Conservation (phyloP, 2,113 vertebrate genomes). For the Axis porcinus region DNA sequence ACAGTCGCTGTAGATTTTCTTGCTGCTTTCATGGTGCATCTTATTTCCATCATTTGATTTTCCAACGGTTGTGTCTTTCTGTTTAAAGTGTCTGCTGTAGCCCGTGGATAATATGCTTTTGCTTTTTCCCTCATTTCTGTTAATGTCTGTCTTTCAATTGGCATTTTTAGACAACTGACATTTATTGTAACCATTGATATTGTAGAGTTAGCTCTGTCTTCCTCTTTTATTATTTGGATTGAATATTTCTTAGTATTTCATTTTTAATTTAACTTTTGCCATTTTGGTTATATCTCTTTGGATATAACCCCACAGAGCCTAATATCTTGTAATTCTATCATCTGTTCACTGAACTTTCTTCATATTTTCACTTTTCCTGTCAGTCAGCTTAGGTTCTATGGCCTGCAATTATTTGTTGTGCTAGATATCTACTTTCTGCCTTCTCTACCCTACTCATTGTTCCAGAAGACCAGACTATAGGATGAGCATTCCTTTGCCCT, state of each 20-base stretch:
- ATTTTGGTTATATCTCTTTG: not conserved
- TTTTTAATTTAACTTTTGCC: not conserved
- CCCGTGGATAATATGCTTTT: not conserved
- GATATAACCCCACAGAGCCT: not conserved
- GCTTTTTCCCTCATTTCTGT: not conserved
- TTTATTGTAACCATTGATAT: not conserved
- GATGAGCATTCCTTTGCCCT: not conserved
- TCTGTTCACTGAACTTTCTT: not conserved
- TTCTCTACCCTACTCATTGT: not conserved
- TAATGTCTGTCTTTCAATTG: not conserved
- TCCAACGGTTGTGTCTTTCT: not conserved
- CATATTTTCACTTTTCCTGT: not conserved
- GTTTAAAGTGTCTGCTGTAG: not conserved
- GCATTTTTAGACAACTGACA: not conserved
- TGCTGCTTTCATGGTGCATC: not conserved
- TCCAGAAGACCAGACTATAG: not conserved
- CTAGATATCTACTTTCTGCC: not conserved
- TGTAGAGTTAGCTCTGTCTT: not conserved
- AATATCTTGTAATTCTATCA: not conserved
- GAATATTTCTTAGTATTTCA: not conserved
- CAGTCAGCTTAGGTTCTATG: not conserved
- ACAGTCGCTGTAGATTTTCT: not conserved
- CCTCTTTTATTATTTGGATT: not conserved
- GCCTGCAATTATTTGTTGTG: not conserved
- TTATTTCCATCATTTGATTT: not conserved